Conservation (phyloP, 2,888 invertebrate genomes). For the Meghimatium bilineatum region DNA sequence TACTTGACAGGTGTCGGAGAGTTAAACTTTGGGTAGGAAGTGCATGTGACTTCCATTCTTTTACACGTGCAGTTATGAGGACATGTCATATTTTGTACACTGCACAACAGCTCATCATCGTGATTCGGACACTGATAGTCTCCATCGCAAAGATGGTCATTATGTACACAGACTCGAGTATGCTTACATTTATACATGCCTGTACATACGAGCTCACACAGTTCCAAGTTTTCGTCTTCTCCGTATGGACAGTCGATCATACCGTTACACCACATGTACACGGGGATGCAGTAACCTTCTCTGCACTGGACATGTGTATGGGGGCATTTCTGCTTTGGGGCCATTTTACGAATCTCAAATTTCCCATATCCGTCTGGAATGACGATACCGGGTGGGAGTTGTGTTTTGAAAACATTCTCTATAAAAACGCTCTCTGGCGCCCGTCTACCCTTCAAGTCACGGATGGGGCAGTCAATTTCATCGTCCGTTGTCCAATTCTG, state of each 20-base stretch:
- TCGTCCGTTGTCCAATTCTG: constrained; percentile 29
- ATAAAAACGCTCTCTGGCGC: background rate
- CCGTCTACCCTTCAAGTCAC: constrained; percentile 4
- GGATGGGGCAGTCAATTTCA: constrained; percentile 35
- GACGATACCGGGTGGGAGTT: constrained; percentile 38
- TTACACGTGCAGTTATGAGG: constrained; percentile 45
- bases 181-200: constrained; percentile 45
- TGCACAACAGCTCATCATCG: constrained; percentile 48
- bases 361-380: constrained; percentile 50
- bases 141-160: constrained; percentile 47
- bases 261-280: constrained; percentile 50
- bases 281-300: constrained; percentile 45
- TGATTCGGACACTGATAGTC: constrained; percentile 49
- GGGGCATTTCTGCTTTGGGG: constrained; percentile 10
- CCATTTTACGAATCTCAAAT: constrained; percentile 15
- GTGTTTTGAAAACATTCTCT: background rate
- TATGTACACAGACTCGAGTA: constrained; percentile 42
- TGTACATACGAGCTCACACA: constrained; percentile 28
- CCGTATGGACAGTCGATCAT: constrained; percentile 40
- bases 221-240: constrained; percentile 43
- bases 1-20: constrained; percentile 17
- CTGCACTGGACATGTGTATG: constrained; percentile 37
- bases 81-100: constrained; percentile 34
- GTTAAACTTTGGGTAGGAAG: background rate
- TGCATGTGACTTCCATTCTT: constrained; percentile 42